phyloP scores from a whole-genome alignment of 1,140 invertebrate genomes.

The Ceratoteleas bidentatus region DNA sequence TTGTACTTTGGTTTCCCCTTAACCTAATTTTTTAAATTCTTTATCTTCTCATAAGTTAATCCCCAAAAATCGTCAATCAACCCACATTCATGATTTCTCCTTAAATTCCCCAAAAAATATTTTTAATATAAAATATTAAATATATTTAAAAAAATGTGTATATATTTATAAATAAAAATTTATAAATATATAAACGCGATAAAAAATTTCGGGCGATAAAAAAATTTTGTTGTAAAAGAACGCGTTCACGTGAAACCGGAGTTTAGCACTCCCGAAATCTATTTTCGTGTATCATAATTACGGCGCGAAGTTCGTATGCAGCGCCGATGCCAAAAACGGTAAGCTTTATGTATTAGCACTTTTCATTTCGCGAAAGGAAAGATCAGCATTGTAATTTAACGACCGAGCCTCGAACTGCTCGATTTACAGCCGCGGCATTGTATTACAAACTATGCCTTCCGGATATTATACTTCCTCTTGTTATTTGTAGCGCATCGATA shows the following conservation, averaged over 20 bases:
- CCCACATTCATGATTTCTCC: too few species aligned
- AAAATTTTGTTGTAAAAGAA: too few species aligned
- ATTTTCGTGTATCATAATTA: slow-evolving; percentile 35
- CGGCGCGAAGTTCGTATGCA: slow-evolving; percentile 32
- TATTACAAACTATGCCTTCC: slow-evolving; percentile 52
- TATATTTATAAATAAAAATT: too few species aligned
- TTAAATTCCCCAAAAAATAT: too few species aligned
- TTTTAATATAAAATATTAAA: too few species aligned
- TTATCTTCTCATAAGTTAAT: too few species aligned
- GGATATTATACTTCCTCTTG: slow-evolving; percentile 60
- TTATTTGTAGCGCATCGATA: slow-evolving; percentile 59
- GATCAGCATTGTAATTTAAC: slow-evolving; percentile 63
- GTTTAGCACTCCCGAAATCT: slow-evolving; percentile 9
- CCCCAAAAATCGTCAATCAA: too few species aligned
- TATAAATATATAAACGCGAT: too few species aligned
- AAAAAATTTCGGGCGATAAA: too few species aligned
- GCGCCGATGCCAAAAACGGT: slow-evolving; percentile 44
- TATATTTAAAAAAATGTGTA: too few species aligned
- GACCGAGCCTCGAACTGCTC: slow-evolving; percentile 41
- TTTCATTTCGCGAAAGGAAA: slow-evolving; percentile 54
- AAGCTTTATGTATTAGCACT: slow-evolving; percentile 56
- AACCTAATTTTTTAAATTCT: too few species aligned
- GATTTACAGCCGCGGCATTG: slow-evolving; percentile 52
- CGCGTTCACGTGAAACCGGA: background rate
- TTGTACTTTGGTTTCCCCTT: too few species aligned